Conservation (phyloP, 2,797 vertebrate species). For the Champsocephalus esox region DNA sequence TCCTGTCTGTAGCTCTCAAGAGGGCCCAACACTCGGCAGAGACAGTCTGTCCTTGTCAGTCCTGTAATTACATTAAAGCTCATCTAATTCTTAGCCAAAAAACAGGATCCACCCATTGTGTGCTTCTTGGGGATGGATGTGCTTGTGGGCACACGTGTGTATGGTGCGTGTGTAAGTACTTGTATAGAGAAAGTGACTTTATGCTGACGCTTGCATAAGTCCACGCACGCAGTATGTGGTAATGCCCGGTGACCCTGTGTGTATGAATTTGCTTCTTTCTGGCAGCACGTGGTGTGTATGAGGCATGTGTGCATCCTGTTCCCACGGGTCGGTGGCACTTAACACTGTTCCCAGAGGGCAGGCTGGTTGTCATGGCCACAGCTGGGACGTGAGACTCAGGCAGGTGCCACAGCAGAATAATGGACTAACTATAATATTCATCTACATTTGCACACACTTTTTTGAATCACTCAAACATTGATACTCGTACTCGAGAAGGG, state of each 20-base stretch:
- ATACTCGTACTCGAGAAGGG: background rate
- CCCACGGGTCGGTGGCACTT: slow-evolving; percentile 54
- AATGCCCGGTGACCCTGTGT: background rate
- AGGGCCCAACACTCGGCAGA: slow-evolving; percentile 68
- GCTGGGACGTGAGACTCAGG: slow-evolving; percentile 56
- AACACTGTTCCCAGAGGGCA: slow-evolving; percentile 55
- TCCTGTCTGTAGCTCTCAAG: slow-evolving; percentile 70
- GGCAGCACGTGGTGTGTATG: slow-evolving; percentile 8
- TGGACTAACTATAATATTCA: slow-evolving; percentile 3
- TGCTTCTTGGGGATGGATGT: slow-evolving; percentile 39
- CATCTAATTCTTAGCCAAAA: slow-evolving; percentile 74
- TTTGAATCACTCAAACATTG: background rate
- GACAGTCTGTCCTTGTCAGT: slow-evolving; percentile 80
- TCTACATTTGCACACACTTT: background rate
- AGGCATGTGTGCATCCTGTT: slow-evolving; percentile 37
- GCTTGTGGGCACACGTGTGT: background rate
- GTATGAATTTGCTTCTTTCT: background rate
- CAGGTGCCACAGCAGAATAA: slow-evolving; percentile 58
- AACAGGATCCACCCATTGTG: slow-evolving; percentile 33
- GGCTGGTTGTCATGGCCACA: slow-evolving; percentile 70
- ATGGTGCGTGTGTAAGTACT: slow-evolving; percentile 10
- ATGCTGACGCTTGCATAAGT: slow-evolving; percentile 3
- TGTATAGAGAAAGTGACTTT: slow-evolving; percentile 8
- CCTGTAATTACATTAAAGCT: slow-evolving; percentile 84
- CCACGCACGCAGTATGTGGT: slow-evolving; percentile 5